Conservation (phyloP, 1,140 invertebrate species). For the Pogonomyrmex barbatus region DNA sequence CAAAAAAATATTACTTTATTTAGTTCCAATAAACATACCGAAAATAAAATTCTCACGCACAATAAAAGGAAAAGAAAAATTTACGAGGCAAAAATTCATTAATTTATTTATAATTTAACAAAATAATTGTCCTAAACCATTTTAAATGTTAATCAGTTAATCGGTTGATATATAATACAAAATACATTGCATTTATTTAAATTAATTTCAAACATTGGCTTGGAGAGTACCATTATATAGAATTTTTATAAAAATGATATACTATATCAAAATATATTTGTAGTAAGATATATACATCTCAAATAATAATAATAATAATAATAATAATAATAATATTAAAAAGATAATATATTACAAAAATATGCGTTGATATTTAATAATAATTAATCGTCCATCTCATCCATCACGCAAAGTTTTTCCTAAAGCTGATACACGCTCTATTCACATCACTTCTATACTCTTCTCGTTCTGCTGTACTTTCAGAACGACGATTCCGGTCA, state of each 20-base stretch:
- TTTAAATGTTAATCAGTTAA: background rate
- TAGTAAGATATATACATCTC: background rate
- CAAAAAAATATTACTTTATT: background rate
- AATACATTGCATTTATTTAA: slow-evolving; percentile 7
- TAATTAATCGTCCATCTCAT: background rate
- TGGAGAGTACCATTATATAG: background rate
- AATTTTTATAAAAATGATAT: background rate
- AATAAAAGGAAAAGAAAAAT: background rate
- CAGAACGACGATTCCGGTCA: slow-evolving; percentile 82
- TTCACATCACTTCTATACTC: slow-evolving; percentile 60
- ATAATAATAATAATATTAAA: background rate
- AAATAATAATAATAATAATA: background rate
- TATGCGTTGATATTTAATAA: slow-evolving; percentile 1
- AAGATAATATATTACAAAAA: background rate
- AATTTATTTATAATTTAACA: background rate
- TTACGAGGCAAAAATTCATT: background rate
- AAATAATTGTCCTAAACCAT: background rate
- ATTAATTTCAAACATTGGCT: background rate
- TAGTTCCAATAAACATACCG: background rate
- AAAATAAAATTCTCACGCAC: background rate
- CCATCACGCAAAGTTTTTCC: slow-evolving; percentile 17
- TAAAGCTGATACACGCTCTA: background rate
- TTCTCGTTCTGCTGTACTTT: slow-evolving; percentile 78
- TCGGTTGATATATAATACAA: background rate
- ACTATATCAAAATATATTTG: background rate